Base-by-base conservation (phyloP, 2,888 invertebrate species). In the Cheilosia pagana region DNA sequence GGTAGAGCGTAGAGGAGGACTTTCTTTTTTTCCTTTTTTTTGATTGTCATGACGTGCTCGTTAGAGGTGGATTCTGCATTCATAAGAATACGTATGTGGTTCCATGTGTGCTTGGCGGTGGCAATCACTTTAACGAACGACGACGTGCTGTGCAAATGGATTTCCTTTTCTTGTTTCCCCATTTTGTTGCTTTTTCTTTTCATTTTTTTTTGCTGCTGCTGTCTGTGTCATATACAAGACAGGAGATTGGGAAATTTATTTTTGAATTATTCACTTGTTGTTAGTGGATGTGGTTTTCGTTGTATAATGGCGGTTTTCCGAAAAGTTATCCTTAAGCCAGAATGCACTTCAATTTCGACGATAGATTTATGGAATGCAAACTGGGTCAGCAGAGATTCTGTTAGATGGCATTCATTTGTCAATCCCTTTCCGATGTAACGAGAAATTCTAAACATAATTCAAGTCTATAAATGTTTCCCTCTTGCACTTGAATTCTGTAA, bases 21-120 rank as follows among this genome's bases (percentile, higher is more conserved):
- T 5, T 21, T 48, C 23, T 12, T 23, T 52, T 55, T 53, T 60
- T 65, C 52, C 45, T 35, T 43, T 53, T 81, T 82, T 78, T 50
- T 68, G 72, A 75, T 81, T 85, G 79, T 85, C 79, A 85, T 85
- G 85, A 81, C 79, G 85, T 85, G 85, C 85, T 85, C 85, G 79
- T 85, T 79, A 85, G 70, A 85, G 79, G 70, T 75, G 45, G 68
- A 79, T 79, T 81, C 79, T 85, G 65, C 63, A 71, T 50, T 50
- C 50, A 35, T 55, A 71, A 79, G 60, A 41, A 76, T 52, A 25
- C 48, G 41, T 76, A 48, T 62, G 53, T 48, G 62, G 63, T 60
- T 62, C 25, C 74, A 62, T 70, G 41, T 70, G 63, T 76, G 57
- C 70, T 41, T 53, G 67, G 50, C 75, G 79, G 75, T 75, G 75